These are phyloP conservation scores for Phainopepla nitens DNA, from an alignment of 2,113 vertebrate genomes.

Conservation along the genomic window DNA sequence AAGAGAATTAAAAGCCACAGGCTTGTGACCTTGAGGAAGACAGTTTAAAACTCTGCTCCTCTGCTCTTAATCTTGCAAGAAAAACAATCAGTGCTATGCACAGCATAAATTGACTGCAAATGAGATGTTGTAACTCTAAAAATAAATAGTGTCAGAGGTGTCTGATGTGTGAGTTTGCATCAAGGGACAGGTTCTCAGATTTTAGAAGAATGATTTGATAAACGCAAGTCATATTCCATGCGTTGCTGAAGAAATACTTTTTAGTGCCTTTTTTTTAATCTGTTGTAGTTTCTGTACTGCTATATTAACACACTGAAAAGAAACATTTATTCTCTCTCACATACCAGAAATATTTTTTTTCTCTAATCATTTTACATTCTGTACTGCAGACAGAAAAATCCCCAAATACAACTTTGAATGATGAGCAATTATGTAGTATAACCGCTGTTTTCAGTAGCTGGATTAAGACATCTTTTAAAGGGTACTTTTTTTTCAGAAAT, in stretches of 20 bases:
- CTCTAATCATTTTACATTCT: neutral
- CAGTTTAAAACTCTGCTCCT: neutral
- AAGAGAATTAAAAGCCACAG: neutral
- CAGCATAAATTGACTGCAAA: neutral
- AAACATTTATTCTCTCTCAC: neutral
- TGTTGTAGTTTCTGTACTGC: neutral
- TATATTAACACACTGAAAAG: neutral
- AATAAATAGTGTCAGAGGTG: neutral
- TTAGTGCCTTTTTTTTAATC: neutral
- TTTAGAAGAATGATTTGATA: neutral
- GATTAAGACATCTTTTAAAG: neutral
- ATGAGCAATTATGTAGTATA: neutral
- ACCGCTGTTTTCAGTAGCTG: neutral
- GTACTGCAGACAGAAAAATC: neutral
- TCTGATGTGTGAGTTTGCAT: neutral
- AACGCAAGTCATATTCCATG: neutral
- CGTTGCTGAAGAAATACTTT: neutral
- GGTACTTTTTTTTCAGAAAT: neutral
- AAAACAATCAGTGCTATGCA: neutral
- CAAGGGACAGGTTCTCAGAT: neutral
- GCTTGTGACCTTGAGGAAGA: neutral
- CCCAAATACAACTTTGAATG: neutral
- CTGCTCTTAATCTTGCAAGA: neutral
- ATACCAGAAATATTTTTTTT: neutral
- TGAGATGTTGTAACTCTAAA: neutral